Evolutionary conservation across 2,888 invertebrate genomes (phyloP).

Genomic region (Cyclophora albipunctata): DNA sequence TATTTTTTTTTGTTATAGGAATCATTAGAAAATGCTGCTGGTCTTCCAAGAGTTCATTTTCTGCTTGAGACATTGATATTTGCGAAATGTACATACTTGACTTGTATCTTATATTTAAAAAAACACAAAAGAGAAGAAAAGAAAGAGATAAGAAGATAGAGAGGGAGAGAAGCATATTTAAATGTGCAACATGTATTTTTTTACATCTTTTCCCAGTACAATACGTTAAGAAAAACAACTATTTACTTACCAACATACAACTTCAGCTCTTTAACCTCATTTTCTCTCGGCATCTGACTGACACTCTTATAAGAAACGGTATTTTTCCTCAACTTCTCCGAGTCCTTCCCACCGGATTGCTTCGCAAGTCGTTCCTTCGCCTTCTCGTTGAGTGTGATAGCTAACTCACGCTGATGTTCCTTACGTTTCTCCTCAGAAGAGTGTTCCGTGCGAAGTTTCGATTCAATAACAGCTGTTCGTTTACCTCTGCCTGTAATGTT

Average conservation of each 20-base stretch:
- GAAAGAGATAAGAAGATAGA: too few relatives aligned
- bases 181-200: too few relatives aligned
- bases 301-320: slow-evolving; percentile 95
- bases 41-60: too few relatives aligned
- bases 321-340: slow-evolving; percentile 93
- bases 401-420: slow-evolving; percentile 96
- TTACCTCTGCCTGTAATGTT: slow-evolving; percentile 78
- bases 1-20: too few relatives aligned
- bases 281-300: slow-evolving; percentile 94
- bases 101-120: too few relatives aligned
- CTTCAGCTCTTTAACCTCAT: slow-evolving; percentile 94
- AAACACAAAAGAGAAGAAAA: too few relatives aligned
- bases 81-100: too few relatives aligned
- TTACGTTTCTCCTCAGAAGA: slow-evolving; percentile 98
- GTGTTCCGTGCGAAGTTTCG: slow-evolving; percentile 93
- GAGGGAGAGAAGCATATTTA: too few relatives aligned
- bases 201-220: too few relatives aligned
- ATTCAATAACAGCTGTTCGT: slow-evolving; percentile 93
- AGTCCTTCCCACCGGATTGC: slow-evolving; percentile 88
- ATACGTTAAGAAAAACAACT: too few relatives aligned
- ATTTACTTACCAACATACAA: slow-evolving; percentile 89
- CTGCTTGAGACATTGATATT: too few relatives aligned
- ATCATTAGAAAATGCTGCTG: too few relatives aligned
- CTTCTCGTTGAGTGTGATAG: slow-evolving; percentile 91
- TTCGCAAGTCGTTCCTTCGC: slow-evolving; percentile 94